phyloP scores from a whole-genome alignment of 2,888 invertebrate genomes.

The Mycalesis mineus region DNA sequence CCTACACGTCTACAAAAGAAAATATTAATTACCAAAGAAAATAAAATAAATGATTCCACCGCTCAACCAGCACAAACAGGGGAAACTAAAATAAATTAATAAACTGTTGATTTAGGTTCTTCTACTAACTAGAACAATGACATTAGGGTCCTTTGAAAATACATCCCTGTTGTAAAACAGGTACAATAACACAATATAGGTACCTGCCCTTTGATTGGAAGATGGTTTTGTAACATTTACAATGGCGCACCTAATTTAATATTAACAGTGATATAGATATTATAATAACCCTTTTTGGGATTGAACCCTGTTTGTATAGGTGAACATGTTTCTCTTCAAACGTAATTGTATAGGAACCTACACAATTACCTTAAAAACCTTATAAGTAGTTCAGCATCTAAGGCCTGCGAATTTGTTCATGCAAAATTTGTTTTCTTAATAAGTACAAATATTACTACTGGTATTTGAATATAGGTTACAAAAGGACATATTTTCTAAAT shows the following conservation, averaged over 20 bases:
- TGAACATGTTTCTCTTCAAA: too few species aligned
- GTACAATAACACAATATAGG: background rate
- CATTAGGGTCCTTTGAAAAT: background rate
- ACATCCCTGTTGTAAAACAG: background rate
- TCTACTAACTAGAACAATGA: background rate
- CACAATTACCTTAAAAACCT: too few species aligned
- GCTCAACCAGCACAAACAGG: background rate
- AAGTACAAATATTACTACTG: too few species aligned
- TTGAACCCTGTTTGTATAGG: too few species aligned
- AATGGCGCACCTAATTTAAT: background rate
- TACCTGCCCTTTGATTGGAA: background rate
- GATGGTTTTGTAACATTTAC: background rate
- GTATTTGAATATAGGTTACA: too few species aligned
- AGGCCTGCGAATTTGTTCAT: too few species aligned
- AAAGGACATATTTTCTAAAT: too few species aligned
- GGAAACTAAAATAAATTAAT: background rate
- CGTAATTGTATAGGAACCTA: too few species aligned
- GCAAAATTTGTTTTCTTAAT: too few species aligned
- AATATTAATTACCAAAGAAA: background rate
- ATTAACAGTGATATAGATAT: background rate
- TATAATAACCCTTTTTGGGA: too few species aligned
- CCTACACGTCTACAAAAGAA: background rate
- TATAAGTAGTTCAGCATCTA: too few species aligned
- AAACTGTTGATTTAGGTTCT: conserved; percentile 1
- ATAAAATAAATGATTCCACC: background rate